Percentiles rank a stretch among this genome's conserved stretches.
These are phyloP conservation scores for Hirudinaria manillensis DNA, from an alignment of 2,888 invertebrate species.

Conservation along the genomic window DNA sequence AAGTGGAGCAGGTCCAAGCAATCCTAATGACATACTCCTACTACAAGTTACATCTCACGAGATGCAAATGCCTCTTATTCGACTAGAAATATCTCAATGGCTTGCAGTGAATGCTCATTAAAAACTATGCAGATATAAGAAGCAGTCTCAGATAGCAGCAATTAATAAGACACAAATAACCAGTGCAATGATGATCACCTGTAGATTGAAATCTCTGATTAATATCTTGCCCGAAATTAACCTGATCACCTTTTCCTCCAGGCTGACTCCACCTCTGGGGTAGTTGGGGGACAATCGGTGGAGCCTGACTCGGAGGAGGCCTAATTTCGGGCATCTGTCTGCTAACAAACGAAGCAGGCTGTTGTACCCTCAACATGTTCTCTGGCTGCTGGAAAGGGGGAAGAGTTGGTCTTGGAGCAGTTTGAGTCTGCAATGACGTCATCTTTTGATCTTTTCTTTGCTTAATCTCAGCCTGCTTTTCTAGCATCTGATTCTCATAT, in stretches of 20 bases:
- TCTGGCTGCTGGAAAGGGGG: too few relatives aligned
- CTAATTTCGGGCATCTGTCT: not conserved
- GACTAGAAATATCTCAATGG: too few relatives aligned
- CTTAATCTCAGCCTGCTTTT: conserved; percentile 44
- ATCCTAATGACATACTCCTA: too few relatives aligned
- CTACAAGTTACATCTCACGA: too few relatives aligned
- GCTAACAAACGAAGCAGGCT: not conserved
- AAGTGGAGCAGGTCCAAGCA: too few relatives aligned
- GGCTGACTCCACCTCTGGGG: not conserved
- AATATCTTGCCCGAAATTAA: conserved; percentile 6
- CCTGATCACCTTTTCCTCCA: conserved; percentile 1
- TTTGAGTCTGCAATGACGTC: not conserved
- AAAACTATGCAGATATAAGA: too few relatives aligned
- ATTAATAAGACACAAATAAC: too few relatives aligned
- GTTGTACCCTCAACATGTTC: not conserved
- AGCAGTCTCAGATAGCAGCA: too few relatives aligned
- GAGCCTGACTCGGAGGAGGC: not conserved
- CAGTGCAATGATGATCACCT: not conserved
- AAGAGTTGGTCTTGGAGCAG: not conserved
- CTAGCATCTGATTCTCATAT: conserved; percentile 56
- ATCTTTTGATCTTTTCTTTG: conserved; percentile 41
- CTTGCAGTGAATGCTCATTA: too few relatives aligned
- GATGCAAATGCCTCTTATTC: too few relatives aligned
- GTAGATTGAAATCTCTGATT: conserved; percentile 2
- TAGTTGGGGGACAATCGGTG: not conserved